phyloP scores from a whole-genome alignment of 92 coral and sea anemone species.

The Parazoanthus atlanticus region DNA sequence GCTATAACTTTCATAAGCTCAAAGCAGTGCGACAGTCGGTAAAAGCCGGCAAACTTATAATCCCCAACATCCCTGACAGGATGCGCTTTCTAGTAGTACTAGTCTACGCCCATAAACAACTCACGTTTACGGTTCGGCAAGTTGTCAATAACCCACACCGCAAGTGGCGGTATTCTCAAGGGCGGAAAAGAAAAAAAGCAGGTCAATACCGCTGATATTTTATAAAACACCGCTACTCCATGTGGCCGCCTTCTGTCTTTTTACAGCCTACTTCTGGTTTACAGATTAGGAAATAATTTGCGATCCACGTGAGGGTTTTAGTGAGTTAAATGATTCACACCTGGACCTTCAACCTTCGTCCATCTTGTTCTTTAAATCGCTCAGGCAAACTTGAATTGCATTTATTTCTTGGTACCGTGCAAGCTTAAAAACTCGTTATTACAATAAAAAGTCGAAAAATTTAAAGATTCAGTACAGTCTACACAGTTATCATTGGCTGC shows the following conservation, averaged over 20 bases:
- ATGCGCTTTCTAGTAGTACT: neutral
- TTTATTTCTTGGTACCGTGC: conserved; percentile 30
- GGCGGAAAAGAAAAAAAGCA: neutral
- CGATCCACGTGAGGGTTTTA: conserved; percentile 9
- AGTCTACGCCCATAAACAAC: conserved; percentile 25
- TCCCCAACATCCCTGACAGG: conserved; percentile 16
- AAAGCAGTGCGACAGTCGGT: neutral
- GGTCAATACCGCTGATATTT: neutral
- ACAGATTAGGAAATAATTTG: conserved; percentile 32
- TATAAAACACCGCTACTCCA: conserved; percentile 8
- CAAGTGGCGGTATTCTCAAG: conserved; percentile 15
- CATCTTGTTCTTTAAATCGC: neutral
- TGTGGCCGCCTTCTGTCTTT: conserved; percentile 43
- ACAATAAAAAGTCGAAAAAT: neutral
- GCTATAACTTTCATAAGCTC: neutral
- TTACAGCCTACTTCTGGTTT: conserved; percentile 12
- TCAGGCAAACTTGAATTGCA: neutral
- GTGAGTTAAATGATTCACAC: conserved; percentile 10
- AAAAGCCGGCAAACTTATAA: conserved; percentile 2
- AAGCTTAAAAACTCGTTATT: conserved; percentile 25
- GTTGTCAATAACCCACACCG: neutral
- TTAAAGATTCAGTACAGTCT: neutral
- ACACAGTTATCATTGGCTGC: neutral
- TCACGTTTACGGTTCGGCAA: conserved; percentile 5
- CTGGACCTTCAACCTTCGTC: neutral